Conservation (phyloP, 2,888 invertebrate species). For the Chaitophorus viminalis region DNA sequence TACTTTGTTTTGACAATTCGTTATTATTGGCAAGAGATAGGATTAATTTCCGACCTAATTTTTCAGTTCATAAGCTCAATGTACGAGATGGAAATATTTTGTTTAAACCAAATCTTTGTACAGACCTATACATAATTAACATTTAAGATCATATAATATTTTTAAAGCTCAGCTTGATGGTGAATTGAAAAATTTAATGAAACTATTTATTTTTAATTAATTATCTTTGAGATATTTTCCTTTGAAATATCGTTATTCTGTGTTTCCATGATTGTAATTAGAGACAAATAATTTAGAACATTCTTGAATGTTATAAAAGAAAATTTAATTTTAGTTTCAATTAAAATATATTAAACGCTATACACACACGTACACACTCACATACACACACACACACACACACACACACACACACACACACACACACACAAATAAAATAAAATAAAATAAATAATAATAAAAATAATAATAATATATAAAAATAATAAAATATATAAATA, state of each 20-base stretch:
- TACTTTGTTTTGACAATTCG: neutral
- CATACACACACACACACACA: too few relatives aligned
- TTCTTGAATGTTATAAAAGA: neutral
- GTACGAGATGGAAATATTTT: too few relatives aligned
- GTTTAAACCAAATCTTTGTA: too few relatives aligned
- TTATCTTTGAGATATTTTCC: neutral
- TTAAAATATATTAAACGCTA: neutral
- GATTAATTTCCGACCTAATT: too few relatives aligned
- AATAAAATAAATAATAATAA: too few relatives aligned
- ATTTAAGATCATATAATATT: neutral
- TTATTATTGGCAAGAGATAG: too few relatives aligned
- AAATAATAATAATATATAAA: too few relatives aligned
- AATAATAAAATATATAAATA: too few relatives aligned
- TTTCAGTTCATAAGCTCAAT: too few relatives aligned
- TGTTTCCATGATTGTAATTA: neutral
- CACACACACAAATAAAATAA: too few relatives aligned
- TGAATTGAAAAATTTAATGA: neutral
- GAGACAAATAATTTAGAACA: neutral
- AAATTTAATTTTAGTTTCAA: neutral
- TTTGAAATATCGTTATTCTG: neutral
- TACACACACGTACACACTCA: neutral
- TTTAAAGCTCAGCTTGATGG: neutral
- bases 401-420: too few relatives aligned
- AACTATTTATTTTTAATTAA: slow-evolving; percentile 1
- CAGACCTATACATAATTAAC: too few relatives aligned